Base-by-base conservation (phyloP, 1,140 invertebrate species). In the Drosophila neocordata region DNA sequence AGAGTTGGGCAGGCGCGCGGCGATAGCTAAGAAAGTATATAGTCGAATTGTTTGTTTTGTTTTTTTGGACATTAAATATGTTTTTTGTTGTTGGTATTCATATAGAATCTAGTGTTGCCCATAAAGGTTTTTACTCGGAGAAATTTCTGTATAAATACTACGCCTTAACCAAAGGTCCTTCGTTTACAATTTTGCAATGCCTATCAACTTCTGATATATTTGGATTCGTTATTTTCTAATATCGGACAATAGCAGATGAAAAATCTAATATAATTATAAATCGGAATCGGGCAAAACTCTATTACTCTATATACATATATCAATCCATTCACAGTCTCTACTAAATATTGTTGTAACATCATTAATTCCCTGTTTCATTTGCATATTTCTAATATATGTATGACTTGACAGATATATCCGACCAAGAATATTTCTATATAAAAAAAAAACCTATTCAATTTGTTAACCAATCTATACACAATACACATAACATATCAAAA, bases 11-110 rank as follows among this genome's bases (percentile, higher is more conserved):
- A 80, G 78, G 67, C 67, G 61, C 59, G 51, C 24, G 31, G 65
- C 62, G 71, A 71, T 73, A 74, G 67, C 71, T 69, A 62, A 59
- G 62, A 74, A 58, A 73, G 51, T 71, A 79, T 38, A 63, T 65
- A 62, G 65, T 57, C 71, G 59, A 69, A 65, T 73, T 70, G 37
- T 59, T 20, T 37, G 22, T 24, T 18, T 52, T 20, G 1, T 57
- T 35, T 35, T 65, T 41, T 44, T 53, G 11, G 9, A 9, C 57
- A 58, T 63, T 48, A 41, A n/a, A n/a, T 52, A 9, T 35, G 8
- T 60, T 51, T 52, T 55, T 34, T 37, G 8, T 38, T 27, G 51
- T 22, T 58, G 1, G 11, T 15, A 35, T 18, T 35, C 15, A 20
- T 57, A 34, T 35, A 34, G 34, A 34, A 38, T 12, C 24, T 18